Evolutionary conservation across 2,888 invertebrate genomes (phyloP), one percentile per base, ranked within the genome.

Genomic region (Hyppa rectilinea): DNA sequence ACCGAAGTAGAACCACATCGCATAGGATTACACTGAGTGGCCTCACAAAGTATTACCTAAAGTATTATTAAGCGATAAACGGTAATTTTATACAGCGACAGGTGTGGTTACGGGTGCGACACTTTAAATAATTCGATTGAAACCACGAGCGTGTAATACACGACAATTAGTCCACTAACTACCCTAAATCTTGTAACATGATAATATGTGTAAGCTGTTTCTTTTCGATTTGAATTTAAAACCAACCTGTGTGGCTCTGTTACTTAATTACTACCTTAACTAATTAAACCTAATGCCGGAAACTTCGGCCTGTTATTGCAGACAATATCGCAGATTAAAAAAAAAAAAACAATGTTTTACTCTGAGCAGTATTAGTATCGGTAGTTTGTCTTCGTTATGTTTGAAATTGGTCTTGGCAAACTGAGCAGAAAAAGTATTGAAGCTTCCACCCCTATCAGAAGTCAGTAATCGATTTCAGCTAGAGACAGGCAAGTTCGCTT

Each of bases 31-130:
- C 50, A 74, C 14, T 12, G 36, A 77, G 55, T 73, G 68, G 60
- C 78, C 55, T 43, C 63, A 78, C 61, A 49, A 60, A 40, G 50
- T 72, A n/a, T 56, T 66, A 71, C 55, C 36, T 47, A 49, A 53
- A 52, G 55, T 55, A 66, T 73, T 71, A 68, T 60, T 68, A 53
- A 72, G 50, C 55, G 61, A 70, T 64, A 76, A 68, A 71, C 49
- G 45, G 77, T 81, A 75, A 79, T 66, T 71, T 66, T 63, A 81
- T 60, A 78, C 78, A 10, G 17, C 45, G 68, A 71, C 68, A 73
- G 72, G 72, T 75, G 75, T 65, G 72, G 70, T 69, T 64, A 52
- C 63, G 31, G 45, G 53, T 68, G 68, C 31, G n/a, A 52, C 56
- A 40, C 62, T 59, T 78, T 81, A 49, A 75, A 68, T 70, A 59